A percentile compares a stretch with the other conserved stretches of the same genome.
Evolutionary conservation across 2,113 vertebrate species (phyloP).

Genomic region (Neodontobutis hainanensis): DNA sequence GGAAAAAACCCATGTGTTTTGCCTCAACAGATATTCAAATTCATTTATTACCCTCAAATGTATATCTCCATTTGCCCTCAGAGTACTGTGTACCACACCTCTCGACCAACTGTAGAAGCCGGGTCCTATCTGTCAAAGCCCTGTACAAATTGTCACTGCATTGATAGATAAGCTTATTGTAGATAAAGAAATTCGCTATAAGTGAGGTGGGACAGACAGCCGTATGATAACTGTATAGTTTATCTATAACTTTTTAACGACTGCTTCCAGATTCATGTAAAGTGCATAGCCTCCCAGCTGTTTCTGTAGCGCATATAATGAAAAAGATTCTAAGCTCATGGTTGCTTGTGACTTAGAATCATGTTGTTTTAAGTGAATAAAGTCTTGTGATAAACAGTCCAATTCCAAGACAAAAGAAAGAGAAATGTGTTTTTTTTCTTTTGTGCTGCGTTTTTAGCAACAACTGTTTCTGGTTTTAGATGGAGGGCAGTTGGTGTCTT

Average conservation of each 20-base stretch:
- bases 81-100: constrained; percentile 5
- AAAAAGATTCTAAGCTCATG: too few species aligned
- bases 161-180: constrained; percentile 42
- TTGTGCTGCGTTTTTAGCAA: too few species aligned
- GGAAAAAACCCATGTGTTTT: neutral
- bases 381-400: too few species aligned
- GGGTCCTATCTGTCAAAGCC: constrained; percentile 36
- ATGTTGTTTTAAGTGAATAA: too few species aligned
- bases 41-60: neutral
- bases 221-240: constrained; percentile 25
- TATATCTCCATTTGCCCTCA: neutral
- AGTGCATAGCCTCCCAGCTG: neutral
- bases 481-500: too few species aligned
- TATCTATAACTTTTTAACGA: neutral
- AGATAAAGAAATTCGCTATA: constrained; percentile 61
- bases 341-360: too few species aligned
- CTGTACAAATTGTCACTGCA: constrained; percentile 24
- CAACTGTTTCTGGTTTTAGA: too few species aligned
- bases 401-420: too few species aligned
- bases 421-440: too few species aligned
- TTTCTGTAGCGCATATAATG: neutral
- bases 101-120: constrained; percentile 28
- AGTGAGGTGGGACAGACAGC: constrained; percentile 54
- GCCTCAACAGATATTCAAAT: neutral
- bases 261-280: neutral